Base-by-base conservation (phyloP, 2,888 invertebrate genomes). In the Gastrophysa polygoni region DNA sequence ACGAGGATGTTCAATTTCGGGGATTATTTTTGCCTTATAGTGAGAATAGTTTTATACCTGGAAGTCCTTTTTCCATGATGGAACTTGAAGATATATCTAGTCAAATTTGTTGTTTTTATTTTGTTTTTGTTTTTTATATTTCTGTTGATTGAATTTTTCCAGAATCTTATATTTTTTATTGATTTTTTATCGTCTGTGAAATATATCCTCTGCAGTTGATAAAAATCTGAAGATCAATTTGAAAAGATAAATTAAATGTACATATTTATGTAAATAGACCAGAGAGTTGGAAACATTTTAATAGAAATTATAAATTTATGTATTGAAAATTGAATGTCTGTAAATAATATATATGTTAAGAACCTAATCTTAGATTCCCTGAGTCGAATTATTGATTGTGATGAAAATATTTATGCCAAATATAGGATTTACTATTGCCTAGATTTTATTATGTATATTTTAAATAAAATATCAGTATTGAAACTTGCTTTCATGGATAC, bases 381-480 rank as follows among this genome's bases (percentile, higher is more conserved):
- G 76, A 79, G 80, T 81, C 81, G 81, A 81, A 81, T 82, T 81
- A 81, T 78, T 81, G 73, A 79, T 81, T 82, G 81, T 82, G 81
- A 82, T 82, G 79, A 81, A 54, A 78, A 77, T 75, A 76, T 76
- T 75, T 80, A 80, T 80, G 78, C 79, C 78, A 80, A 81, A 74
- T 78, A 79, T 78, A 78, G 78, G 75, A 75, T 78, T 79, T 78
- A 79, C 77, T 77, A 79, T 78, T 80, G 78, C 75, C 77, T 82
- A 80, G 81, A 81, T 80, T 81, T 81, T 81, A 81, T 80, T 81
- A 82, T 81, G 80, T 81, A 81, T 81, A 82, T 82, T 82, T 82
- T 81, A 81, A 82, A 81, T 82, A 82, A 81, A 82, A 71, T 68
- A 73, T 64, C 64, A 67, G 57, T 54, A 38, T 10, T 38, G 14